Evolutionary conservation across 2,888 invertebrate genomes (phyloP).

Genomic region (Synanthedon formicaeformis): DNA sequence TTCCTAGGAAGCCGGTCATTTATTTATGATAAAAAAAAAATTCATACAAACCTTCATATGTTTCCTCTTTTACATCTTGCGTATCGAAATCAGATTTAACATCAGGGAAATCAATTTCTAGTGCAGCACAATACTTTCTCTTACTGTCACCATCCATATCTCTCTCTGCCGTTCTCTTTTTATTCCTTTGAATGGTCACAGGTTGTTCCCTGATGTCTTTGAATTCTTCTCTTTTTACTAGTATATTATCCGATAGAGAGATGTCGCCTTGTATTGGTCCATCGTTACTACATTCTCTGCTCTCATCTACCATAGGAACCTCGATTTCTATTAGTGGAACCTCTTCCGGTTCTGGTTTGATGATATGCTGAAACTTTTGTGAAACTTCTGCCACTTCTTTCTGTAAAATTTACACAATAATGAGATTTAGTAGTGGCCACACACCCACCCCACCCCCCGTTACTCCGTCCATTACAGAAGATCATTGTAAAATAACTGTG

Average conservation of each 20-base stretch:
- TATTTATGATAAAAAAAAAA: too few relatives aligned
- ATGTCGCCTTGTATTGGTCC: background rate
- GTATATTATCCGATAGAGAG: background rate
- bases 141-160: background rate
- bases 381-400: too few relatives aligned
- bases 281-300: background rate
- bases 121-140: background rate
- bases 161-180: background rate
- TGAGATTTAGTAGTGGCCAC: too few relatives aligned
- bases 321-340: too few relatives aligned
- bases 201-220: background rate
- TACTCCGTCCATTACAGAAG: too few relatives aligned
- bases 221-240: background rate
- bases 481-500: too few relatives aligned
- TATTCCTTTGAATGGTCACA: background rate
- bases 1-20: too few relatives aligned
- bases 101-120: background rate
- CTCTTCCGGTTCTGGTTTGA: too few relatives aligned
- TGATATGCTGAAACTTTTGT: too few relatives aligned
- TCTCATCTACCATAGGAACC: too few relatives aligned
- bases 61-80: background rate
- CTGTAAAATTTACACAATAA: too few relatives aligned
- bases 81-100: background rate
- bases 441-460: too few relatives aligned
- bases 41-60: background rate